phyloP scores from a whole-genome alignment of 2,113 vertebrate genomes.

The Tylochromis polylepis region DNA sequence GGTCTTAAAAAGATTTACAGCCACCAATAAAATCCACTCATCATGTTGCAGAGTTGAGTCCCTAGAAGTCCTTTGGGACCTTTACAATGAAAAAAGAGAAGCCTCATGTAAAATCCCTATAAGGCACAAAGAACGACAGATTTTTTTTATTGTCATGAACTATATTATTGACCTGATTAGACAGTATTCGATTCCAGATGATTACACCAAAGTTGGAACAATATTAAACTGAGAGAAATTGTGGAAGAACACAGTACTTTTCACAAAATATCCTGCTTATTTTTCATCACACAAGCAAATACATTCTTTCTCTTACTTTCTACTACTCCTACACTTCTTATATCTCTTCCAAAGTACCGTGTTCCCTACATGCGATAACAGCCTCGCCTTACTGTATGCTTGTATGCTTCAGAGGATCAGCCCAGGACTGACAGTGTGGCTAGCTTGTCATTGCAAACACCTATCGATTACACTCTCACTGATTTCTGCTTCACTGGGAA shows the following conservation, averaged over 20 bases:
- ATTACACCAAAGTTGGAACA: neutral
- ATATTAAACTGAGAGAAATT: neutral
- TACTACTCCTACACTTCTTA: neutral
- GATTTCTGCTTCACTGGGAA: conserved; percentile 50
- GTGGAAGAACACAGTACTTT: neutral
- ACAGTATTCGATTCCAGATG: neutral
- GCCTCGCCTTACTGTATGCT: neutral
- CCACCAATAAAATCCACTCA: neutral
- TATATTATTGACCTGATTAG: neutral
- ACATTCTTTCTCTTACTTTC: neutral
- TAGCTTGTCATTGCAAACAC: conserved; percentile 38
- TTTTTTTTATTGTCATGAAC: neutral
- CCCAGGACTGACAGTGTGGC: neutral
- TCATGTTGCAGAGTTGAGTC: neutral
- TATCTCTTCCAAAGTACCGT: neutral
- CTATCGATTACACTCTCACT: conserved; percentile 52
- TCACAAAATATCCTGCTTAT: neutral
- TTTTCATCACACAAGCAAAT: neutral
- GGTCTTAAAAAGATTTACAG: neutral
- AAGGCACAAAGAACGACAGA: neutral
- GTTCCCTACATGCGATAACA: neutral
- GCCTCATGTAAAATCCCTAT: neutral
- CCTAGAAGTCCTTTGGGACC: neutral
- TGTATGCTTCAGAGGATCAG: conserved; percentile 1
- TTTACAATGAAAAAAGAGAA: neutral